phyloP scores from a whole-genome alignment of 1,140 invertebrate species.

The Bacillus rossius region DNA sequence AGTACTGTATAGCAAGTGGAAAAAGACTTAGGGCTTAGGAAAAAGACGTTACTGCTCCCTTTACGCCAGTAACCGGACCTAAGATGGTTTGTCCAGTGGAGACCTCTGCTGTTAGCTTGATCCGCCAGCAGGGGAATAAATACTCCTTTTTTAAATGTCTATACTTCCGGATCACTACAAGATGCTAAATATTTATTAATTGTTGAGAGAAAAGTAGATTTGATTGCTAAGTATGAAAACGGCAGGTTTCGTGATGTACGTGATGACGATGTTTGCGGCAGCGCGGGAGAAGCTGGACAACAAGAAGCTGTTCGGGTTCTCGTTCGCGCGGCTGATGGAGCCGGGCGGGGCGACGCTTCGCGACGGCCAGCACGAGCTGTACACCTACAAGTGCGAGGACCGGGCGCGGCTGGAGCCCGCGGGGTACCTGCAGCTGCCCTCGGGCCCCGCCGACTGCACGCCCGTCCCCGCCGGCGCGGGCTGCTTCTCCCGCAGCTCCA shows the following conservation, averaged over 20 bases:
- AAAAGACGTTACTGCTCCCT: no score
- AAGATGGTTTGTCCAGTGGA: no score
- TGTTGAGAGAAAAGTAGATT: background rate
- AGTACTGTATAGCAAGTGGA: no score
- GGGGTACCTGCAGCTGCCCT: constrained; percentile 68
- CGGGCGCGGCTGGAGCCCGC: constrained; percentile 63
- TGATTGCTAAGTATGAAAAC: no score
- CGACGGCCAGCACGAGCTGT: constrained; percentile 83
- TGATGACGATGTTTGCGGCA: no score
- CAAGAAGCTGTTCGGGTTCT: constrained; percentile 88
- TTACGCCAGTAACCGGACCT: no score
- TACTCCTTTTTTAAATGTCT: background rate
- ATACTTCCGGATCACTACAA: background rate
- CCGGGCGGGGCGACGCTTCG: constrained; percentile 75
- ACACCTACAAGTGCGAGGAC: constrained; percentile 91
- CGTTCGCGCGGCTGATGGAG: constrained; percentile 87
- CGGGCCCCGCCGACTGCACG: constrained; percentile 55
- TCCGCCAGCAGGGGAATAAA: no score
- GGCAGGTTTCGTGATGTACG: no score
- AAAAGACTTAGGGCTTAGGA: no score
- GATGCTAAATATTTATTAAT: background rate
- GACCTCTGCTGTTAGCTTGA: no score
- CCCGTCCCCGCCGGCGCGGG: constrained; percentile 25
- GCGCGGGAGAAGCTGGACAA: constrained; percentile 81
- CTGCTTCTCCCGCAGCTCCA: constrained; percentile 72